Evolutionary conservation across 2,888 invertebrate species (phyloP), one percentile per base, ranked within the genome.

Genomic region (Ochropleura plecta): DNA sequence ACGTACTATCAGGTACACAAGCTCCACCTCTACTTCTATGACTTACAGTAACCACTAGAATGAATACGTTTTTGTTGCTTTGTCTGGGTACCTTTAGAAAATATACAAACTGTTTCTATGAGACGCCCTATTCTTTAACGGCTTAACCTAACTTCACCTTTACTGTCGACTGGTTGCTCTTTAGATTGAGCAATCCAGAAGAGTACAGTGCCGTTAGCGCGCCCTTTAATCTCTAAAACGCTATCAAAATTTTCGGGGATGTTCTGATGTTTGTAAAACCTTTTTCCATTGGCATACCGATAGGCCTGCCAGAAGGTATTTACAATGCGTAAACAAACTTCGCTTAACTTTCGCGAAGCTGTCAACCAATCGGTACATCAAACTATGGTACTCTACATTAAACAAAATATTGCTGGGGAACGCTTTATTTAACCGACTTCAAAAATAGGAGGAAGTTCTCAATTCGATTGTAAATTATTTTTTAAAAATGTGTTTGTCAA

Each of bases 61-160:
- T n/a, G 0, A 69, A 53, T 18, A 57, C 7, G 12, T n/a, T n/a
- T n/a, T 18, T n/a, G n/a, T 51, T 30, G 14, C 53, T 46, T 40
- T 30, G n/a, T 16, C 0, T 8, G 16, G 3, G 16, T 40, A 40
- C 12, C 53, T 8, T 40, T 69, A 55, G 14, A 69, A 46, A 53
- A 40, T 5, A 5, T 69, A 53, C 44, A 44, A 40, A 62, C 62
- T 40, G n/a, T 48, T 42, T 57, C 14, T 20, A 30, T n/a, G 5
- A 71, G 48, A 42, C 3, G n/a, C 46, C 8, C 14, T 30, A n/a
- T 48, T 6, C 44, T 55, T 51, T n/a, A 16, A 42, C 5, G 57
- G 57, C 40, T 59, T 16, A 30, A 59, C 57, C 18, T 9, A 67
- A 14, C 12, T 20, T 71, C 57, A 72, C 55, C 57, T 72, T 57